phyloP scores from a whole-genome alignment of 1,140 invertebrate species.

The Pseudobourletiella spinata region DNA sequence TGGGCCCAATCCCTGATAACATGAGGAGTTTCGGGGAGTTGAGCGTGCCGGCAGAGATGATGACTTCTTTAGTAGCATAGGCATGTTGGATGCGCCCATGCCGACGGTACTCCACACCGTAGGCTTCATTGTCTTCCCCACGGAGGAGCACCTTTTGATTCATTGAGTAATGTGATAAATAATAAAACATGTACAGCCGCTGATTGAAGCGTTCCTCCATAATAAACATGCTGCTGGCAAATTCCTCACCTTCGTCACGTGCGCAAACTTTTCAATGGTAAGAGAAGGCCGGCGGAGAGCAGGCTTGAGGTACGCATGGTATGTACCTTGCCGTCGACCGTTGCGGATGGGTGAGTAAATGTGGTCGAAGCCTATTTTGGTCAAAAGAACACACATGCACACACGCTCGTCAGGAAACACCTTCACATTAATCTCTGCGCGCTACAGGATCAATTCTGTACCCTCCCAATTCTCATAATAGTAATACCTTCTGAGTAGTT shows the following conservation, averaged over 20 bases:
- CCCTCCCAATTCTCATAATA: neutral
- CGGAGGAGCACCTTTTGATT: slow-evolving; percentile 1
- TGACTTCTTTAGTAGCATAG: slow-evolving; percentile 14
- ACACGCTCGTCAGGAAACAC: neutral
- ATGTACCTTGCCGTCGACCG: slow-evolving; percentile 6
- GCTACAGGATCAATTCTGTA: neutral
- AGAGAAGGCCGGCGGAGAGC: slow-evolving; percentile 7
- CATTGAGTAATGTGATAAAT: neutral
- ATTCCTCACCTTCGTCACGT: slow-evolving; percentile 26
- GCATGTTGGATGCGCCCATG: neutral
- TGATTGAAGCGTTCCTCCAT: no score
- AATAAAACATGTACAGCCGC: neutral
- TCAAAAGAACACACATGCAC: neutral
- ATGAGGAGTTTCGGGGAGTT: slow-evolving; percentile 7
- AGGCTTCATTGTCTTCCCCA: neutral
- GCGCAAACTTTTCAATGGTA: slow-evolving; percentile 22
- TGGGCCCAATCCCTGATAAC: slow-evolving; percentile 14
- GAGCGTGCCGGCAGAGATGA: slow-evolving; percentile 1
- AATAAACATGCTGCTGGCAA: neutral
- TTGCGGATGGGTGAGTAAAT: slow-evolving; percentile 17
- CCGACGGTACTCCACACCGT: slow-evolving; percentile 15
- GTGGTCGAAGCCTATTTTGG: slow-evolving; percentile 21
- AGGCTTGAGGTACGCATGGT: slow-evolving; percentile 8
- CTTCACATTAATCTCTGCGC: neutral
- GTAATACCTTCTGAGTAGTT: slow-evolving; percentile 20